Percentiles rank a stretch among this genome's conserved stretches.
phyloP scores from a whole-genome alignment of 1,140 invertebrate genomes.

The Batillaria attramentaria region DNA sequence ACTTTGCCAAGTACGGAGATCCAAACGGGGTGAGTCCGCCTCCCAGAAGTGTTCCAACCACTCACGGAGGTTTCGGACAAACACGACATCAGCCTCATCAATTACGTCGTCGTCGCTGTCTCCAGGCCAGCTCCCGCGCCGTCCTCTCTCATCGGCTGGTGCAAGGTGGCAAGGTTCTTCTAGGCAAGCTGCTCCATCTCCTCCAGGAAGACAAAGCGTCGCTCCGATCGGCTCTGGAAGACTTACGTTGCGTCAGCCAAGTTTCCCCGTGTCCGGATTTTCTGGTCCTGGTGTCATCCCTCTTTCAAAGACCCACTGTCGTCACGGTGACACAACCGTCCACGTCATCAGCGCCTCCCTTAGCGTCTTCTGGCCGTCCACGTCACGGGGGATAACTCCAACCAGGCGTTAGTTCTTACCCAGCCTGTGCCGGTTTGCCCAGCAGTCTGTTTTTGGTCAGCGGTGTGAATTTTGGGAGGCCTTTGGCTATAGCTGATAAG shows the following conservation, averaged over 20 bases:
- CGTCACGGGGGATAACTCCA: not conserved
- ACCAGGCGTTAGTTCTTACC: constrained; percentile 12
- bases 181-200: not conserved
- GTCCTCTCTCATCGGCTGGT: not conserved
- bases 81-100: not conserved
- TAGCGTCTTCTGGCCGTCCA: not conserved
- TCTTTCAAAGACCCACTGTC: no score
- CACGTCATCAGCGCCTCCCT: not conserved
- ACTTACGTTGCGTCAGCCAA: not conserved
- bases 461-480: constrained; percentile 10
- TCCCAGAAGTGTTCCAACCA: not conserved
- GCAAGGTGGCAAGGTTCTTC: not conserved
- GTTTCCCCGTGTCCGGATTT: no score
- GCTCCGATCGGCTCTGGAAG: not conserved
- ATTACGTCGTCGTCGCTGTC: no score
- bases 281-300: not conserved
- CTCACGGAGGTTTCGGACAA: not conserved
- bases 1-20: constrained; percentile 37
- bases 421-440: not conserved
- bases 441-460: not conserved
- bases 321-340: no score
- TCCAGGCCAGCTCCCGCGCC: no score
- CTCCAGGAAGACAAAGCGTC: no score
- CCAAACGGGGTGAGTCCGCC: not conserved
- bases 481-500: not conserved